These are phyloP conservation scores for Drosophila ambigua DNA, from an alignment of 1,140 invertebrate genomes.

Conservation along the genomic window DNA sequence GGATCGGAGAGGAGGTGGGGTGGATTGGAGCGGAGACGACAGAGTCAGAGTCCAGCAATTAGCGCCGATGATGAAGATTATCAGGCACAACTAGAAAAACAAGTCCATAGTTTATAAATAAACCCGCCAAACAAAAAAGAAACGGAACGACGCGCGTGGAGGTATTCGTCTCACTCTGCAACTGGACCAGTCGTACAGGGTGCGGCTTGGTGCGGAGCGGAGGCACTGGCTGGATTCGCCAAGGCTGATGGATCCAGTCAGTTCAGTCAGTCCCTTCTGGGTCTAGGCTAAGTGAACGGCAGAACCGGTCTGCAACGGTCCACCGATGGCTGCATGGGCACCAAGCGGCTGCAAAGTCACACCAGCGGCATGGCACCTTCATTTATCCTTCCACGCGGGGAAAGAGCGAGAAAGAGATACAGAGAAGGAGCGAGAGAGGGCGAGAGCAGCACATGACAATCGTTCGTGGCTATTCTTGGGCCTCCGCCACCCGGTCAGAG, in stretches of 20 bases:
- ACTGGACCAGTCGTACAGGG: slow-evolving; percentile 3
- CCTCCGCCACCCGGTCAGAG: slow-evolving; percentile 15
- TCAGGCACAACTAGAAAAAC: slow-evolving; percentile 78
- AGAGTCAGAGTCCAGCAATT: slow-evolving; percentile 46
- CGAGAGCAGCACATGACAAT: slow-evolving; percentile 54
- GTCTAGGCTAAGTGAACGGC: slow-evolving; percentile 52
- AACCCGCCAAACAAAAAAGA: slow-evolving; percentile 27
- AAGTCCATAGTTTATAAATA: slow-evolving; percentile 79
- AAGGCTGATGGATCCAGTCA: slow-evolving; percentile 31
- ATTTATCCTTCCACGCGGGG: slow-evolving; percentile 66
- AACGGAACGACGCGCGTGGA: slow-evolving; percentile 41
- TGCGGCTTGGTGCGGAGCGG: neutral
- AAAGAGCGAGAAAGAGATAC: neutral
- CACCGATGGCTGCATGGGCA: slow-evolving; percentile 3
- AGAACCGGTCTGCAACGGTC: slow-evolving; percentile 34
- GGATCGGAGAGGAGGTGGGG: slow-evolving; percentile 1
- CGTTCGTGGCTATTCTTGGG: slow-evolving; percentile 56
- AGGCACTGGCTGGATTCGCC: slow-evolving; percentile 18
- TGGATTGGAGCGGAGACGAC: slow-evolving; percentile 1
- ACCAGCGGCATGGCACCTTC: slow-evolving; percentile 52
- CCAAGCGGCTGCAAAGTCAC: slow-evolving; percentile 18
- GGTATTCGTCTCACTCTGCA: slow-evolving; percentile 27
- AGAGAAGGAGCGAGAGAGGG: neutral
- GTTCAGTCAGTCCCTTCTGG: slow-evolving; percentile 11
- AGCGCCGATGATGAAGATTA: slow-evolving; percentile 64